phyloP scores from a whole-genome alignment of 2,888 invertebrate genomes.

The Erebia ligea region DNA sequence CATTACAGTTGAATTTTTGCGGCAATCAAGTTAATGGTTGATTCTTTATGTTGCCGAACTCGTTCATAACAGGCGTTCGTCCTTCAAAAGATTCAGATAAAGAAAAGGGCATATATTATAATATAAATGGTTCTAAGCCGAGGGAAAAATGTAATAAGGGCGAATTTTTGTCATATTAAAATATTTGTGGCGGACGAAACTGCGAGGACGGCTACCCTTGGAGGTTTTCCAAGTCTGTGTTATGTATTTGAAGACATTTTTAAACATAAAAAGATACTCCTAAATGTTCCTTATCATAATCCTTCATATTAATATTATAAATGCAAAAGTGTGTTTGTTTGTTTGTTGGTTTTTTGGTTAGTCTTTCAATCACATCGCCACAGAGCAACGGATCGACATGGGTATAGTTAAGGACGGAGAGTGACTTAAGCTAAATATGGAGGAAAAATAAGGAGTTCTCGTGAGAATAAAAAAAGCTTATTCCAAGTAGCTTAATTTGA shows the following conservation, averaged over 20 bases:
- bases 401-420: too few species aligned
- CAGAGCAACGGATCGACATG: too few species aligned
- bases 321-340: too few species aligned
- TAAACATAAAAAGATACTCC: not conserved
- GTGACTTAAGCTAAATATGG: too few species aligned
- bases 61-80: slow-evolving; percentile 1
- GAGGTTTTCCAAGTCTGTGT: slow-evolving; percentile 55
- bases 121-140: slow-evolving; percentile 54
- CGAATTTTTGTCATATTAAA: slow-evolving; percentile 49
- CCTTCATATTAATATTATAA: too few species aligned
- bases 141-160: slow-evolving; percentile 52
- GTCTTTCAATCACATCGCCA: too few species aligned
- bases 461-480: too few species aligned
- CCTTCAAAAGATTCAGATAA: slow-evolving; percentile 24
- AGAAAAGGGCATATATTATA: slow-evolving; percentile 39
- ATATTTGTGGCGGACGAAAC: slow-evolving; percentile 51
- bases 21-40: slow-evolving; percentile 24
- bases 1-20: not conserved
- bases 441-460: too few species aligned
- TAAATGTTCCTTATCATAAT: too few species aligned
- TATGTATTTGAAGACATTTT: slow-evolving; percentile 3
- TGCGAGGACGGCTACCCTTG: slow-evolving; percentile 57
- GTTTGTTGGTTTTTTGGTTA: too few species aligned
- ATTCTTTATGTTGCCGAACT: not conserved
- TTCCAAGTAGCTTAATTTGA: too few species aligned